Base-by-base conservation (phyloP, 2,113 vertebrate species). In the Calypte anna region DNA sequence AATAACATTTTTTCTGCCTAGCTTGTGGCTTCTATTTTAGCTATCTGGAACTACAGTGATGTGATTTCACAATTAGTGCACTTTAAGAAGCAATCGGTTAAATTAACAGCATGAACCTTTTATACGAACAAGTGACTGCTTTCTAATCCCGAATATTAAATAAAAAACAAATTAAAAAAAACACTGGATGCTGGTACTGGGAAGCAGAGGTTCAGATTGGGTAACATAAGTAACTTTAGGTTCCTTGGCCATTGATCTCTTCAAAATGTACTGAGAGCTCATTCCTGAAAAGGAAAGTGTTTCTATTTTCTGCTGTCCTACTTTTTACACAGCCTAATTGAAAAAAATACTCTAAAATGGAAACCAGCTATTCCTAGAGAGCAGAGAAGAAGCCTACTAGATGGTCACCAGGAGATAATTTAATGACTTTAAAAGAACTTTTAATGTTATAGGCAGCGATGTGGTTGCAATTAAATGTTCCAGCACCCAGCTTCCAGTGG, bases 281-380 rank as follows among this genome's bases (percentile, higher is more conserved):
- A 24, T 22, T 67, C 59, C 61, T 91, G 55, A 91, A 94, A 86
- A 77, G 68, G 54, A 85, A 89, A 92, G 73, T 44, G 10, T 53
- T 82, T 67, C 89, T 77, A 63, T 85, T 94, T 70, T 90, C 38
- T 85, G 61, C 20, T 92, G 94, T 82, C 95, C 87, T 92, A 94
- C 55, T 73, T 96, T 91, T 85, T 55, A 23, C 3, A 0, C 10
- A 55, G 59, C 12, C 48, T 63, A 73, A 82, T 14, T 90, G 89
- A 92, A 69, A 9, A 77, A 90, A 91, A 86, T 36, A 51, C 21
- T 44, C 73, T 91, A 64, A 92, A 94, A 92, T 31, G 50, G 70
- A 82, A 90, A 54, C 28, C 64, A 69, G 4, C 33, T 77, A 55
- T 86, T 96, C 93, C 82, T 94, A 77, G 87, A 95, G 38, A 95